Conservation (phyloP, 1,140 invertebrate genomes). For the Drosophila pseudoobscura region DNA sequence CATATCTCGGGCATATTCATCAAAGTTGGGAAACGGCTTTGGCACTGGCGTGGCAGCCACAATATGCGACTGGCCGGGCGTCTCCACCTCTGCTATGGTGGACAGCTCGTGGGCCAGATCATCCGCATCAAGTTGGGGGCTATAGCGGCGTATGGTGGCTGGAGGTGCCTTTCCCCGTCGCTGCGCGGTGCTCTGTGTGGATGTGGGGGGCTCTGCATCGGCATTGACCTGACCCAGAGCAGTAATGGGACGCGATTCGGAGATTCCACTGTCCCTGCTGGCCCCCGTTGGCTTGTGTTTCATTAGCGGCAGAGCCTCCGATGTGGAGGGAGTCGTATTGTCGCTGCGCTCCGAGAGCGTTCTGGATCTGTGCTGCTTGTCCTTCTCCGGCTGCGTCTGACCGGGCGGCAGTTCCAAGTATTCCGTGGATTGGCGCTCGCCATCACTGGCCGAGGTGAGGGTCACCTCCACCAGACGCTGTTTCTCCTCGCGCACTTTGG, state of each 20-base stretch:
- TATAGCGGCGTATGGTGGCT: conserved; percentile 71
- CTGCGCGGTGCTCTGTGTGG: conserved; percentile 7
- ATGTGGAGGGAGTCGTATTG: conserved; percentile 39
- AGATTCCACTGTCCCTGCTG: conserved; percentile 80
- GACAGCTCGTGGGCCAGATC: conserved; percentile 76
- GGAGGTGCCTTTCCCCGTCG: conserved; percentile 52
- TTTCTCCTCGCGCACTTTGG: conserved; percentile 78
- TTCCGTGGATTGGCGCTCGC: conserved; percentile 73
- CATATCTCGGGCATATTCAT: conserved; percentile 68
- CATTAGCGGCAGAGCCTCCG: conserved; percentile 61
- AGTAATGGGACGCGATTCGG: conserved; percentile 70
- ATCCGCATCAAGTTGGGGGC: conserved; percentile 73
- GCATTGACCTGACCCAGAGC: conserved; percentile 48
- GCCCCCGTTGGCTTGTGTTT: conserved; percentile 69
- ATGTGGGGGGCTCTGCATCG: conserved; percentile 54
- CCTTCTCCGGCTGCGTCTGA: conserved; percentile 10
- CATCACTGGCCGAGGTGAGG: conserved; percentile 73
- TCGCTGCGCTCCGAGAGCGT: conserved; percentile 61
- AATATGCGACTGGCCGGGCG: conserved; percentile 71
- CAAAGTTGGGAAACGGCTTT: conserved; percentile 73
- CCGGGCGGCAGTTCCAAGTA: conserved; percentile 67
- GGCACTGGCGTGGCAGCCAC: conserved; percentile 29
- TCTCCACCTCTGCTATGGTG: conserved; percentile 80
- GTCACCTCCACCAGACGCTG: conserved; percentile 76
- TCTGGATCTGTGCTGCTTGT: conserved; percentile 15